A percentile compares a stretch with the other conserved stretches of the same genome.
phyloP scores from a whole-genome alignment of 2,797 vertebrate genomes.

The Phyllotis vaccarum region DNA sequence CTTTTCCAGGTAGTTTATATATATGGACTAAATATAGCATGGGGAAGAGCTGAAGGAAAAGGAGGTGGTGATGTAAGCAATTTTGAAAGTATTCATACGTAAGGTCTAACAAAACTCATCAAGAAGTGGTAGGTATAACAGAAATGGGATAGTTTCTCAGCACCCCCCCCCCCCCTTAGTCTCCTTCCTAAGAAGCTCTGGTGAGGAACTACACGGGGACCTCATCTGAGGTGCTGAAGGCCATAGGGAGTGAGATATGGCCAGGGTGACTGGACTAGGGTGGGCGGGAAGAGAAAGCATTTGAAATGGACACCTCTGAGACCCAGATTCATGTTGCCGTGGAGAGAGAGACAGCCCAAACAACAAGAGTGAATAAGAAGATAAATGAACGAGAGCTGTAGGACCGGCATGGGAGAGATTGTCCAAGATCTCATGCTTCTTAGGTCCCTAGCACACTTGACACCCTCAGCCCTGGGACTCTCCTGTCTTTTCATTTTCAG shows the following conservation, averaged over 20 bases:
- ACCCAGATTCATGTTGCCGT: background rate
- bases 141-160: background rate
- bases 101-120: background rate
- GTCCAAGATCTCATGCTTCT: background rate
- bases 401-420: background rate
- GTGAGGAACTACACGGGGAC: background rate
- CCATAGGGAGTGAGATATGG: background rate
- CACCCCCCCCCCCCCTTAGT: background rate
- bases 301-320: background rate
- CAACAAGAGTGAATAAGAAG: background rate
- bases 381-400: background rate
- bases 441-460: background rate
- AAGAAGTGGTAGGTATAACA: background rate
- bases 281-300: background rate
- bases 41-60: background rate
- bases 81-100: conserved; percentile 28
- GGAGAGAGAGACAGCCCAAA: background rate
- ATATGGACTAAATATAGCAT: background rate
- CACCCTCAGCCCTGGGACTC: background rate
- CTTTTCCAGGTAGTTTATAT: background rate
- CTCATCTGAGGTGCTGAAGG: background rate
- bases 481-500: background rate
- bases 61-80: background rate
- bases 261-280: background rate
- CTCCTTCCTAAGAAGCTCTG: background rate